Evolutionary conservation across 1,140 invertebrate species (phyloP).

Genomic region (Penaeus chinensis): DNA sequence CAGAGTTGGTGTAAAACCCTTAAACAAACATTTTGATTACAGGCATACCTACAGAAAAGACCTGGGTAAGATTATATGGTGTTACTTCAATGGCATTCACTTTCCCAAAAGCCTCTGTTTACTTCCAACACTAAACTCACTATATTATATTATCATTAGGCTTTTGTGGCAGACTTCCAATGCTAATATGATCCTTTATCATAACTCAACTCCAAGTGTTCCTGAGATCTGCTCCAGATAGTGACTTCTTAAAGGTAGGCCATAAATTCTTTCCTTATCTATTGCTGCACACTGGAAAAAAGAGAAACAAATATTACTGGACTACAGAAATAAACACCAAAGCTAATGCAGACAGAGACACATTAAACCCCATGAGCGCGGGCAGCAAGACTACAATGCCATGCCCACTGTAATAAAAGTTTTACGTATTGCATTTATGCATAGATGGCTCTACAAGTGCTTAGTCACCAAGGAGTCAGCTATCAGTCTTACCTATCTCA

Average conservation of each 20-base stretch:
- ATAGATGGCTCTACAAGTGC: no score
- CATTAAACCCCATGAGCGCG: no score
- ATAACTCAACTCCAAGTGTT: constrained; percentile 67
- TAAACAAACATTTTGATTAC: neutral
- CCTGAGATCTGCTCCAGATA: constrained; percentile 72
- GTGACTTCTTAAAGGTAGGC: constrained; percentile 71
- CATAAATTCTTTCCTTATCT: constrained; percentile 69
- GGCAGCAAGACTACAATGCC: no score
- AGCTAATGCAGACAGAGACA: neutral
- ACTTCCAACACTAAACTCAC: no score
- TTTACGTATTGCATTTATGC: no score
- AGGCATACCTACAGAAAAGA: neutral
- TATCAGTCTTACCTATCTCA: no score
- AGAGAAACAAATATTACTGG: constrained; percentile 25
- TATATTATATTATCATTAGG: neutral
- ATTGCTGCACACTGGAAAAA: constrained; percentile 71
- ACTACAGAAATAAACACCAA: neutral
- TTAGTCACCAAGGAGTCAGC: no score
- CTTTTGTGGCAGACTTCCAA: neutral
- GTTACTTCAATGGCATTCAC: neutral
- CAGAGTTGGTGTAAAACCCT: neutral
- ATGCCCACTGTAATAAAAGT: no score
- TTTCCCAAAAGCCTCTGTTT: no score
- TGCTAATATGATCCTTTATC: neutral
- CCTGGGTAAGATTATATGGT: neutral